Percentiles rank a stretch among this genome's conserved stretches.
Evolutionary conservation across 2,888 invertebrate genomes (phyloP).

Genomic region (Apodemia mormo): DNA sequence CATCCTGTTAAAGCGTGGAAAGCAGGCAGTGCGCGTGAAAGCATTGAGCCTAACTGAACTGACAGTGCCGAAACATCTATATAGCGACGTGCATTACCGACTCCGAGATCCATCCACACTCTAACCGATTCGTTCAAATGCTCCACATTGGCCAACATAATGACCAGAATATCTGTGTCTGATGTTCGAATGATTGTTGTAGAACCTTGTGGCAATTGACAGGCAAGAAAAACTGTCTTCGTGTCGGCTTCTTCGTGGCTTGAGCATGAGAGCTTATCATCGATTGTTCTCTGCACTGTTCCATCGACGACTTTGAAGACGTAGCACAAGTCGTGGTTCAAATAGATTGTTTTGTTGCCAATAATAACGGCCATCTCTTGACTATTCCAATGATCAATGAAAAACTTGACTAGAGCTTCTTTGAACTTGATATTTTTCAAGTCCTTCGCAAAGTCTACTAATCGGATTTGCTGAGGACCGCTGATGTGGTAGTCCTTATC

Average conservation of each 20-base stretch:
- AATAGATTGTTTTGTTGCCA: slow-evolving; percentile 26
- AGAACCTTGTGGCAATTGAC: slow-evolving; percentile 28
- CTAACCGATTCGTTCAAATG: neutral
- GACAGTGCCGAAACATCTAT: slow-evolving; percentile 32
- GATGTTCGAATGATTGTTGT: slow-evolving; percentile 32
- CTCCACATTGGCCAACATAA: slow-evolving; percentile 39
- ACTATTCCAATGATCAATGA: slow-evolving; percentile 37
- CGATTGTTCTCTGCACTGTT: no score
- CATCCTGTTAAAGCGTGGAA: slow-evolving; percentile 33
- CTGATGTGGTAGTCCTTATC: no score
- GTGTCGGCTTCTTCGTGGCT: slow-evolving; percentile 41
- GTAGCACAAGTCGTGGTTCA: slow-evolving; percentile 29
- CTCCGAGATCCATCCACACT: slow-evolving; percentile 17
- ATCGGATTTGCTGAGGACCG: no score
- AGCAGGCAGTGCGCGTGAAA: slow-evolving; percentile 32
- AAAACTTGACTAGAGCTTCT: slow-evolving; percentile 40
- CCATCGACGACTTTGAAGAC: neutral
- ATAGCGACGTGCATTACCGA: slow-evolving; percentile 23
- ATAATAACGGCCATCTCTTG: slow-evolving; percentile 34
- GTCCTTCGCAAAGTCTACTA: slow-evolving; percentile 15
- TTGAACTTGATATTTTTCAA: slow-evolving; percentile 41
- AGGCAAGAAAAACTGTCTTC: slow-evolving; percentile 33
- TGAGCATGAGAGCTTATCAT: slow-evolving; percentile 33
- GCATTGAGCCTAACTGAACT: slow-evolving; percentile 26
- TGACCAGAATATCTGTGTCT: slow-evolving; percentile 41